These are phyloP conservation scores for Sphinx pinastri DNA, from an alignment of 2,888 invertebrate genomes.

Conservation along the genomic window DNA sequence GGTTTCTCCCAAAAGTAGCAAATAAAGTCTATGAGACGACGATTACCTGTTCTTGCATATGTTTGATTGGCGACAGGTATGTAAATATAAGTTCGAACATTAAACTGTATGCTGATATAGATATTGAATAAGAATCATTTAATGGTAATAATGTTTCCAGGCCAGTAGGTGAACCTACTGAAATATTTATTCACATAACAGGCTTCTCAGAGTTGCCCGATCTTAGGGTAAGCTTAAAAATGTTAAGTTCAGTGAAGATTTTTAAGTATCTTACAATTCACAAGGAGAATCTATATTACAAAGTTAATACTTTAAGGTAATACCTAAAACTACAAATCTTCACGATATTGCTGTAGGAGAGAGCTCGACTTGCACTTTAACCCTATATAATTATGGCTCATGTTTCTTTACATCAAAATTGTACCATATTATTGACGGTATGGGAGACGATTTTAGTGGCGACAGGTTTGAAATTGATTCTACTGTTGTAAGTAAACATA, in stretches of 20 bases:
- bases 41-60: constrained; percentile 70
- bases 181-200: constrained; percentile 65
- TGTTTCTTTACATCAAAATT: constrained; percentile 72
- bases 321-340: constrained; percentile 67
- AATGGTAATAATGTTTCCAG: constrained; percentile 48
- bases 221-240: constrained; percentile 48
- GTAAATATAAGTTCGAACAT: constrained; percentile 2
- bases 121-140: too few relatives aligned
- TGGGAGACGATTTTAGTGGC: constrained; percentile 66
- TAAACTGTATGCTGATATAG: too few relatives aligned
- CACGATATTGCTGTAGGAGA: constrained; percentile 70
- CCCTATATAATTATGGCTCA: constrained; percentile 68
- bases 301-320: constrained; percentile 51
- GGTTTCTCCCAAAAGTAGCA: constrained; percentile 72
- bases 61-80: constrained; percentile 70
- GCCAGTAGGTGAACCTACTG: constrained; percentile 71
- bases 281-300: too few relatives aligned
- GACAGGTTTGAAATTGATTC: constrained; percentile 68
- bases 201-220: constrained; percentile 76
- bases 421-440: constrained; percentile 60
- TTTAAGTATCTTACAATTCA: not conserved
- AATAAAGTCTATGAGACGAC: constrained; percentile 70
- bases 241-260: not conserved
- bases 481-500: constrained; percentile 55
- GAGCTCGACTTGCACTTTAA: constrained; percentile 51